Base-by-base conservation (phyloP, 2,113 vertebrate species). In the Ophiodon elongatus region DNA sequence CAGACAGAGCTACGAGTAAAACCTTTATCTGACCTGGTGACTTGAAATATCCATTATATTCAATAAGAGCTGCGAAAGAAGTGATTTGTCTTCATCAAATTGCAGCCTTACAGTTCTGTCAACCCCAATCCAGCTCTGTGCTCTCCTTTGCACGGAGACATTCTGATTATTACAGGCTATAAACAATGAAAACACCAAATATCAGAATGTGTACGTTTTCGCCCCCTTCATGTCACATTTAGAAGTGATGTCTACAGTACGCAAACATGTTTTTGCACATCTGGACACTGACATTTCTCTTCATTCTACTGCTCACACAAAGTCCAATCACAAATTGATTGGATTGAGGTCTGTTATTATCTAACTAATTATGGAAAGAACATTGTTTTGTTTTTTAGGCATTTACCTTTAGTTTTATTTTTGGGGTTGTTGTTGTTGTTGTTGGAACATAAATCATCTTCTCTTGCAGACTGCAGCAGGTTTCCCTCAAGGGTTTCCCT, bases 81-180 rank as follows among this genome's bases (percentile, higher is more conserved):
- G 84, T 27, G 70, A 93, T 93, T 90, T 78, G 83, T 93, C 89
- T 92, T 94, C 89, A 93, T 93, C 89, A 92, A 85, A 82, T 11
- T 50, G 25, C 52, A 80, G 82, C 69, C 37, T 35, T 63, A 71
- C 39, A 89, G 52, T 56, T 80, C 74, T 72, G 70, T 50, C 27
- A 47, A 83, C 63, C 9, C 41, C 31, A 23, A 19, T 70, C 39
- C 13, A 65, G 67, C 57, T 74, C 41, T 70, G 50, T 27, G 52
- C 37, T 57, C 76, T 73, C 25, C n/a, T 37, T 17, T 8, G 25
- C 45, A 54, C 21, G 31, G n/a, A 41, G 68, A 11, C 43, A 5
- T 31, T 27, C 33, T 7, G 13, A 57, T 62, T n/a, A 80, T 29
- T 29, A 67, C 56, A 45, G 56, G 35, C 15, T 2, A 56, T 39